These are phyloP conservation scores for Dryocosmus kuriphilus DNA, from an alignment of 2,888 invertebrate genomes.

Conservation along the genomic window DNA sequence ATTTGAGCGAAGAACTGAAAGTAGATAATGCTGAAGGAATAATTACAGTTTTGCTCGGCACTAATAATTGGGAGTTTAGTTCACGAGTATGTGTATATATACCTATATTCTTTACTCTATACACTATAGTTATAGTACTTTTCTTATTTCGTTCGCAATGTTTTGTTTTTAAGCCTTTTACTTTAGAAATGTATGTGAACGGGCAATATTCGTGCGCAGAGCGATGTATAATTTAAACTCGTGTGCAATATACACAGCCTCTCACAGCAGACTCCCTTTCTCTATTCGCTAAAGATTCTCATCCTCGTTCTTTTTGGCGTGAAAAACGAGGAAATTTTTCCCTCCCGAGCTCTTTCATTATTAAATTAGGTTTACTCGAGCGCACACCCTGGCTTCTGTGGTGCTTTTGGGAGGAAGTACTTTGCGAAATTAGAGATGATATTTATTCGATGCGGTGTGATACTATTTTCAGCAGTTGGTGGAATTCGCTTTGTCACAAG, in stretches of 20 bases:
- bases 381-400: constrained; percentile 2
- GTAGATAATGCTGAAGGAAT: constrained; percentile 67
- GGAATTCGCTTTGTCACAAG: neutral
- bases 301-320: constrained; percentile 5
- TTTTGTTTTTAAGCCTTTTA: neutral
- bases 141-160: constrained; percentile 31
- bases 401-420: neutral
- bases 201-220: constrained; percentile 42
- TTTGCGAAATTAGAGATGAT: constrained; percentile 35
- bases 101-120: neutral
- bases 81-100: constrained; percentile 39
- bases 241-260: constrained; percentile 16
- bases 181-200: neutral
- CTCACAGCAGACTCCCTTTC: neutral
- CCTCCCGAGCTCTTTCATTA: constrained; percentile 34
- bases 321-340: constrained; percentile 33
- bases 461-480: constrained; percentile 4
- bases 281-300: constrained; percentile 19
- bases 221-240: constrained; percentile 25
- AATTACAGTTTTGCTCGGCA: constrained; percentile 66
- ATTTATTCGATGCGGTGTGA: constrained; percentile 18
- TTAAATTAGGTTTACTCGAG: constrained; percentile 25
- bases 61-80: constrained; percentile 61
- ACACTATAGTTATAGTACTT: constrained; percentile 27
- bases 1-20: constrained; percentile 55